Percentiles rank a stretch among this genome's conserved stretches.
phyloP scores from a whole-genome alignment of 2,113 vertebrate genomes.

The Todiramphus saurophagus region DNA sequence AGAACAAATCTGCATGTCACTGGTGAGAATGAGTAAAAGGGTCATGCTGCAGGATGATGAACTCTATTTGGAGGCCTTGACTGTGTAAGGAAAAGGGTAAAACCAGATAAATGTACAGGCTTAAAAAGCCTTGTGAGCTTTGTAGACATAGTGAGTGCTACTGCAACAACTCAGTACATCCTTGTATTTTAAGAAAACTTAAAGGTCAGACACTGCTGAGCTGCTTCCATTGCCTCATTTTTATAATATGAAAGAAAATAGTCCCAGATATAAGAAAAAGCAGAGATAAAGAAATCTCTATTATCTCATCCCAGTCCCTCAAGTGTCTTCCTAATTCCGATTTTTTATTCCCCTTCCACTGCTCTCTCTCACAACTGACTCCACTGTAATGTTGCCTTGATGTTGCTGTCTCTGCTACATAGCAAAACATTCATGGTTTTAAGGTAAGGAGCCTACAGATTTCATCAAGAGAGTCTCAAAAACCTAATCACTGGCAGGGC shows the following conservation, averaged over 20 bases:
- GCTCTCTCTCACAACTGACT: rapidly evolving
- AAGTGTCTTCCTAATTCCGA: neutral
- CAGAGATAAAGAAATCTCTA: neutral
- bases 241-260: neutral
- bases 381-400: neutral
- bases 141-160: neutral
- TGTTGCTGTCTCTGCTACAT: neutral
- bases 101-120: neutral
- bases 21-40: neutral
- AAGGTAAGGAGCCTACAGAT: neutral
- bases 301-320: neutral
- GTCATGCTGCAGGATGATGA: neutral
- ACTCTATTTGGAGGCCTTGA: neutral
- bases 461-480: neutral
- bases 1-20: neutral
- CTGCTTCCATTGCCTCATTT: neutral
- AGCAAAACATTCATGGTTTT: neutral
- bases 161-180: neutral
- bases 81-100: neutral
- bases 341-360: neutral
- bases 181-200: neutral
- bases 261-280: neutral
- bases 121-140: neutral
- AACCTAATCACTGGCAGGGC: neutral
- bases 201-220: neutral